Evolutionary conservation across 2,113 vertebrate genomes (phyloP).

Genomic region (Ellobius talpinus): DNA sequence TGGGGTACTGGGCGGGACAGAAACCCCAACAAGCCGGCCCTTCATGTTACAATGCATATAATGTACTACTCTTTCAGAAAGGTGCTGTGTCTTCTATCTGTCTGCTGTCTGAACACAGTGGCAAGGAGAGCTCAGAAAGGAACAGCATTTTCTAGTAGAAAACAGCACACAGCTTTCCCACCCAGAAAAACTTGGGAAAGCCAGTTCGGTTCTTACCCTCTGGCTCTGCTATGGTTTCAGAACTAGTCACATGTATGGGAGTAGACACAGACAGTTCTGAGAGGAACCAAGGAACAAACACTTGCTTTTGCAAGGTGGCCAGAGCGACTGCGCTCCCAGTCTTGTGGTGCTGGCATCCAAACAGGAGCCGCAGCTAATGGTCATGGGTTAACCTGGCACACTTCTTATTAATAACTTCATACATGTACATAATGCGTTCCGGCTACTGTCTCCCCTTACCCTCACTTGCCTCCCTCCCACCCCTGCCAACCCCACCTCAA

Average conservation of each 20-base stretch:
- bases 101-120: background rate
- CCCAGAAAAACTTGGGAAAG: slow-evolving; percentile 25
- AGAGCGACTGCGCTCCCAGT: background rate
- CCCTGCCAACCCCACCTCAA: background rate
- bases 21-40: too few relatives aligned
- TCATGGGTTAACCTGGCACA: background rate
- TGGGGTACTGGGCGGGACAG: too few relatives aligned
- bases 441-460: background rate
- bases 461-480: background rate
- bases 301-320: background rate
- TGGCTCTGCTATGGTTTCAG: slow-evolving; percentile 11
- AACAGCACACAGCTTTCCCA: slow-evolving; percentile 37
- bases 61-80: slow-evolving; percentile 26
- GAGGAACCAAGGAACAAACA: background rate
- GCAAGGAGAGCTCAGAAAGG: background rate
- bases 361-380: background rate
- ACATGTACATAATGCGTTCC: background rate
- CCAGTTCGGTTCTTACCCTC: slow-evolving; percentile 3
- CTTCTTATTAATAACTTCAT: background rate
- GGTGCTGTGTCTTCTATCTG: background rate
- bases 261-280: background rate
- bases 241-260: background rate
- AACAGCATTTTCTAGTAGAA: background rate
- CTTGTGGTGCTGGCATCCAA: background rate
- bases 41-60: too few relatives aligned